Base-by-base conservation (phyloP, 2,888 invertebrate species). In the Sphaerophoria taeniata region DNA sequence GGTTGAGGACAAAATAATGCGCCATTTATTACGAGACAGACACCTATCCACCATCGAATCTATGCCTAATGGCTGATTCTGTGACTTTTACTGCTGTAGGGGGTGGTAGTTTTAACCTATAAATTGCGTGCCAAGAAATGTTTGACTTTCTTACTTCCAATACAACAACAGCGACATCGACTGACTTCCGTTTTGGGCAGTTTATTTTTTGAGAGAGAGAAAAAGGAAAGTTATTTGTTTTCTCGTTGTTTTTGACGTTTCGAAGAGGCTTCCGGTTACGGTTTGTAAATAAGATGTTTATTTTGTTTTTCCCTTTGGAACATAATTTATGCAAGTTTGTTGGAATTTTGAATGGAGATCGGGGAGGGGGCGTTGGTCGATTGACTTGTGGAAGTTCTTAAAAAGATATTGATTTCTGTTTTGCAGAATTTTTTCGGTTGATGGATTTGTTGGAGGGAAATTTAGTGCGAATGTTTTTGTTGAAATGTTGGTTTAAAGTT, bases 201-300 rank as follows among this genome's bases (percentile, higher is more conserved):
- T 80, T 72, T 80, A 76, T 80, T 76, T 74, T 36, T 2, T 5
- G 16, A 75, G 60, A 43, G 24, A 24, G 24, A 24, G 24, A 24
- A 24, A 24, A 24, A 24, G 24, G 24, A 74, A 63, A 55, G 79
- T 85, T 80, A 85, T 85, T 85, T 85, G 81, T 81, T 76, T 73
- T 49, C 51, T 69, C 43, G 65, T 71, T 70, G 63, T 69, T 80
- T 67, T 75, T 75, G 79, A 84, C 79, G 39, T 70, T 71, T 80
- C 11, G 11, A 34, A 39, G 43, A 12, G 12, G 74, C 65, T 58
- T 31, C 49, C 33, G 33, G 67, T 53, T 67, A 53, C 51, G 67
- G 51, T 6, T 67, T 53, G 53, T 67, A 53, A 53, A 67, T 67
- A 56, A 56, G 14, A 34, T 53, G 67, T 53, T 31, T 55, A 36